These are phyloP conservation scores for cat (Felis catus) DNA, from an alignment of 2,113 vertebrate species.

Conservation along the genomic window DNA sequence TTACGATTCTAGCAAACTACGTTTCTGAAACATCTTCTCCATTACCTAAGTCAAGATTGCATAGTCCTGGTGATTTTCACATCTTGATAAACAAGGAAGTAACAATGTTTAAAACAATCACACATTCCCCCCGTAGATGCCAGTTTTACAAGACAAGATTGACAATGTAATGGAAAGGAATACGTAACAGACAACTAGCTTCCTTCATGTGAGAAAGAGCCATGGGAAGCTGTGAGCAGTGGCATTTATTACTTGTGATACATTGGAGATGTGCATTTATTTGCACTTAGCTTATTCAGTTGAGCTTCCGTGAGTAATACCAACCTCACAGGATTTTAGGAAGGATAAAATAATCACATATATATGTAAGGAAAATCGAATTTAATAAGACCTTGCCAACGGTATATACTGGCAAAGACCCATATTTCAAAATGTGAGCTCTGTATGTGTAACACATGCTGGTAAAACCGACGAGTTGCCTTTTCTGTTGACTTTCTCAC, in stretches of 20 bases:
- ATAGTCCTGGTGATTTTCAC: neutral
- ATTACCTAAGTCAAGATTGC: neutral
- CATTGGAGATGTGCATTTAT: neutral
- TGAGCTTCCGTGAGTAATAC: neutral
- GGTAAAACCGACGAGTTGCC: neutral
- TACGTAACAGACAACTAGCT: neutral
- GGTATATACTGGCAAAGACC: neutral
- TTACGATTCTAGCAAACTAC: neutral
- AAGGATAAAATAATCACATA: neutral
- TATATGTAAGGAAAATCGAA: neutral
- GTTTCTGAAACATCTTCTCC: neutral
- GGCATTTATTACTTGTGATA: too few relatives aligned
- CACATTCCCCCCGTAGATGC: rapidly evolving
- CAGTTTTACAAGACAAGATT: neutral
- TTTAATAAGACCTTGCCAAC: neutral
- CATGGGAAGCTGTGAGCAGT: rapidly evolving
- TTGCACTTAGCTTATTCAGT: neutral
- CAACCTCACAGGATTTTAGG: neutral
- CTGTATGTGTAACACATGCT: neutral
- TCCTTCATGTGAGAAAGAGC: neutral
- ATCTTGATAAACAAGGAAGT: neutral
- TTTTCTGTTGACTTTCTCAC: neutral
- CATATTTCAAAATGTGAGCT: neutral
- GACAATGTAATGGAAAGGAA: neutral
- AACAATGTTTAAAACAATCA: neutral